These are phyloP conservation scores for Pteria penguin DNA, from an alignment of 2,888 invertebrate genomes.

Conservation along the genomic window DNA sequence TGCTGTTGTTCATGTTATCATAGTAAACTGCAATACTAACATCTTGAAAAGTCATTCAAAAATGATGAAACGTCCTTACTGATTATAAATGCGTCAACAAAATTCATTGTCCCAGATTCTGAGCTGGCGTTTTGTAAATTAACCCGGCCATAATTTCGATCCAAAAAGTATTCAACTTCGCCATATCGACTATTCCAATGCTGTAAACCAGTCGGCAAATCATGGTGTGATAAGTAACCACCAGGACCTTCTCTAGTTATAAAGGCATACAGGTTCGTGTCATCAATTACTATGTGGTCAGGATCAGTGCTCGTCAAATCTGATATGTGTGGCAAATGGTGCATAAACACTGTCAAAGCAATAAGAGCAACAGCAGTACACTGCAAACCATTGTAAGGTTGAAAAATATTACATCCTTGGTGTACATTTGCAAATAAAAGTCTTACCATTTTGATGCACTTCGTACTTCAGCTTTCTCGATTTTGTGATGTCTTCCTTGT, in stretches of 20 bases:
- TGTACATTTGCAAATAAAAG: constrained; percentile 14
- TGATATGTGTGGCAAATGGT: constrained; percentile 8
- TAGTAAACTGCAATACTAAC: too few species aligned
- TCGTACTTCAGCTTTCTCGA: neutral
- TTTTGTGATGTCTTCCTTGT: too few species aligned
- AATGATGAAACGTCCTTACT: too few species aligned
- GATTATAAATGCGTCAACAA: too few species aligned
- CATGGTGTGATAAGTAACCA: constrained; percentile 7
- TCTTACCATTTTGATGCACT: neutral
- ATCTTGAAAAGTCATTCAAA: too few species aligned
- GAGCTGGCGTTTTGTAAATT: too few species aligned
- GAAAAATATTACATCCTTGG: constrained; percentile 21
- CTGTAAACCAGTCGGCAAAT: constrained; percentile 3
- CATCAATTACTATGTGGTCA: constrained; percentile 5
- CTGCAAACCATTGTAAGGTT: constrained; percentile 20
- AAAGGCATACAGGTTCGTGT: constrained; percentile 13
- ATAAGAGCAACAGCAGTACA: constrained; percentile 28
- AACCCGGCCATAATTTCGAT: too few species aligned
- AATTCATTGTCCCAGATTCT: too few species aligned
- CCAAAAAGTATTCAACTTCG: too few species aligned
- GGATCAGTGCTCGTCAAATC: neutral
- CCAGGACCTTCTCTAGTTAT: constrained; percentile 9
- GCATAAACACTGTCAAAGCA: constrained; percentile 17
- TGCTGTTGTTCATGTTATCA: too few species aligned
- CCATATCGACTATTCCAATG: too few species aligned